phyloP scores from a whole-genome alignment of 1,140 invertebrate genomes.

The Dendroctonus ponderosae region DNA sequence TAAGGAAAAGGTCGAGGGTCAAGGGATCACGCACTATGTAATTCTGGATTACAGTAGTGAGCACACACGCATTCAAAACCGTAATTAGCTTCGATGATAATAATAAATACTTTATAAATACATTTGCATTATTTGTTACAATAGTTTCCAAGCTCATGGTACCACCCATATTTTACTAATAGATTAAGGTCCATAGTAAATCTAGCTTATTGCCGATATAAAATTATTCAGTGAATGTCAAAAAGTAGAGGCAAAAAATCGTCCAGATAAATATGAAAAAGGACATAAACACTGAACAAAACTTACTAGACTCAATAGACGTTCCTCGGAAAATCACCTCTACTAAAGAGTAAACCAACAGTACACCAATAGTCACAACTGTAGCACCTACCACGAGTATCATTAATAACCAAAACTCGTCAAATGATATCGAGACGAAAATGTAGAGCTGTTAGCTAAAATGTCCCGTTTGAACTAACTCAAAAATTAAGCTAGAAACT shows the following conservation, averaged over 20 bases:
- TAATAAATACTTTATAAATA: background rate
- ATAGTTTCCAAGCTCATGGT: too few relatives aligned
- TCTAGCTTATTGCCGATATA: background rate
- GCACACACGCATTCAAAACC: background rate
- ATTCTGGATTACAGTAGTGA: background rate
- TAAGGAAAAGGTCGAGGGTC: conserved; percentile 2
- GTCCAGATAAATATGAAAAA: background rate
- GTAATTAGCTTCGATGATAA: too few relatives aligned
- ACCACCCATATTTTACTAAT: too few relatives aligned
- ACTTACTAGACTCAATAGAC: background rate
- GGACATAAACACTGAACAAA: background rate
- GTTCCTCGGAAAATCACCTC: background rate
- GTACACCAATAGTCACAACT: background rate
- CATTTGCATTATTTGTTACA: background rate
- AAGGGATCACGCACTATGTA: conserved; percentile 1
- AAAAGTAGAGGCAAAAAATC: background rate
- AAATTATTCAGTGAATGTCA: background rate
- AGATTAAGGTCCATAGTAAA: background rate
- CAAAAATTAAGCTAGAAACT: conserved; percentile 14
- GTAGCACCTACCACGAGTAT: conserved; percentile 4
- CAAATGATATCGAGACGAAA: background rate
- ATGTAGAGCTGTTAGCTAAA: background rate
- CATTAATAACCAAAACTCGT: conserved; percentile 4
- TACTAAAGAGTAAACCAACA: background rate
- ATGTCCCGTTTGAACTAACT: conserved; percentile 4